Base-by-base conservation (phyloP, 1,140 invertebrate genomes). In the Streblospio benedicti region DNA sequence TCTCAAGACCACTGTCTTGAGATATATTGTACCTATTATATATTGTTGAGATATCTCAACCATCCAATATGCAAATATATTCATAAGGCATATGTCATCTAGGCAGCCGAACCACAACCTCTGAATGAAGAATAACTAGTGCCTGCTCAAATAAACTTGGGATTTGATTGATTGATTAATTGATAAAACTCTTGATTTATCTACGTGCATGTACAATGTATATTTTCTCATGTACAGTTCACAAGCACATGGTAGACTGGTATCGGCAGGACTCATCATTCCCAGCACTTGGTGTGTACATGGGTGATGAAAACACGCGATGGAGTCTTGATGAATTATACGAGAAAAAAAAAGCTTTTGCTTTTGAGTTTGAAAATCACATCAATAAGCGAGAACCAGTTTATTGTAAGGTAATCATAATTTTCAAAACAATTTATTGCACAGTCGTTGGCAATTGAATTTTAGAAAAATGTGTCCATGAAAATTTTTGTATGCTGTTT, bases 301-400 rank as follows among this genome's bases (percentile, higher is more conserved):
- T 75, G 59, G 73, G 73, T 14, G 27, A 54, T 16, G 64, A 69
- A 32, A 58, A 62, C 30, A 38, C 14, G 23, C 65, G 67, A 23
- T 75, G 71, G 72, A 64, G 68, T 0, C 68, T 67, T 64, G 71
- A 69, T 16, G 69, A 70, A 30, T 59, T 73, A 5, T 54, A 71
- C 16, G 67, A 65, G 38, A 68, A 67, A 20, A 67, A 66, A 38
- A 63, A 65, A 41, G 67, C 66, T 18, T 74, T 75, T 47, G 60
- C 66, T n/a, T 63, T 64, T 9, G 68, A 73, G 57, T 63, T 72
- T 54, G 63, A 67, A 18, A 62, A 52, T n/a, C 57, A 57, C 38
- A 66, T 68, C 31, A 27, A 59, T 6, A 60, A 60, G 23, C 73
- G 67, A 51, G 67, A 75, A 57, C 67, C 69, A 6, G 66, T 74